A percentile compares a stretch with the other conserved stretches of the same genome.
Conservation (phyloP, 2,888 invertebrate genomes). For the Mimachlamys varia region DNA sequence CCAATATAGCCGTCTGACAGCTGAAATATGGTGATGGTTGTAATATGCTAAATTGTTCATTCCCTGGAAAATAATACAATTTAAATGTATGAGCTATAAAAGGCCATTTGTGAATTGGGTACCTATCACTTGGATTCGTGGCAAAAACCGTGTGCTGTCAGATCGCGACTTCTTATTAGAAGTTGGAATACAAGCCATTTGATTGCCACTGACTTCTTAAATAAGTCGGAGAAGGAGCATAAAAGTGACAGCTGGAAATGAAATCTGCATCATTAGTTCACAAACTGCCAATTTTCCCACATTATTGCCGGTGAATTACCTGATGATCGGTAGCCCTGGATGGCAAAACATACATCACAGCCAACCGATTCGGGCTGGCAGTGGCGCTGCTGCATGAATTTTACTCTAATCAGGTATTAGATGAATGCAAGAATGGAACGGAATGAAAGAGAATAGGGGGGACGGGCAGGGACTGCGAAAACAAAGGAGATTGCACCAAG, state of each 20-base stretch:
- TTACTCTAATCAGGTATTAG: conserved; percentile 34
- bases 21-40: conserved; percentile 36
- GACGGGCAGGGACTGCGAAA: background rate
- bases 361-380: conserved; percentile 3
- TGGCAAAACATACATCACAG: conserved; percentile 42
- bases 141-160: conserved; percentile 25
- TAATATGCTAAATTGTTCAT: conserved; percentile 50
- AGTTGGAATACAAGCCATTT: conserved; percentile 42
- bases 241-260: conserved; percentile 52
- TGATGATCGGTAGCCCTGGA: conserved; percentile 38
- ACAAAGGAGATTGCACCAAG: conserved; percentile 31
- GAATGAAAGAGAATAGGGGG: conserved; percentile 30
- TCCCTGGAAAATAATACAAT: conserved; percentile 47
- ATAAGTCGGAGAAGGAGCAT: conserved; percentile 47
- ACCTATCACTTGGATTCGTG: conserved; percentile 37
- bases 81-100: conserved; percentile 52
- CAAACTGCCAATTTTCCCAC: conserved; percentile 51
- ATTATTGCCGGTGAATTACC: conserved; percentile 40
- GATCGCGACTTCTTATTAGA: conserved; percentile 11
- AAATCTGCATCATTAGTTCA: conserved; percentile 49
- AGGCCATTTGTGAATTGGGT: conserved; percentile 38
- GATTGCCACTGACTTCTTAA: conserved; percentile 44
- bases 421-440: conserved; percentile 16
- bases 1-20: conserved; percentile 40
- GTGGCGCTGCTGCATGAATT: background rate